Percentiles rank a stretch among this genome's conserved stretches.
Evolutionary conservation across 2,797 vertebrate species (phyloP).

Genomic region (Parauchenoglanis ngamensis): DNA sequence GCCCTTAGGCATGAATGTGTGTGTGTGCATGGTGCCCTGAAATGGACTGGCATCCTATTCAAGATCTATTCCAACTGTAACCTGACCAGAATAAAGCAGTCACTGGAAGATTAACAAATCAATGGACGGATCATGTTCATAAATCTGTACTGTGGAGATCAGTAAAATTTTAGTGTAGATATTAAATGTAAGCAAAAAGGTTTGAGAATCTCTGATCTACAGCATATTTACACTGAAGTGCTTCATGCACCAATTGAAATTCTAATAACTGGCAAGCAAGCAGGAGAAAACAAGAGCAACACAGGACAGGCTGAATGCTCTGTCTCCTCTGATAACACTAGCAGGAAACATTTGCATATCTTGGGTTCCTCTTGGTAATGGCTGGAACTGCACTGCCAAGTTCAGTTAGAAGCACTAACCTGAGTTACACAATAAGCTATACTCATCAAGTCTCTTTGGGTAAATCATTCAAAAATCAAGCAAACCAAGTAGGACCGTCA

Average conservation of each 20-base stretch:
- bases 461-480: background rate
- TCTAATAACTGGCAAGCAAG: background rate
- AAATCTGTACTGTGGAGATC: background rate
- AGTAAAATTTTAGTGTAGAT: background rate
- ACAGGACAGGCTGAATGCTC: conserved; percentile 14
- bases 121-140: background rate
- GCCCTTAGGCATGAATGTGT: too few species aligned
- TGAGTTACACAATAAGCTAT: background rate
- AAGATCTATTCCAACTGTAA: background rate
- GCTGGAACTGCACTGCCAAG: background rate
- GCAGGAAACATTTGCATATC: conserved; percentile 49
- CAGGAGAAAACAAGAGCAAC: background rate
- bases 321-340: conserved; percentile 40
- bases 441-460: background rate
- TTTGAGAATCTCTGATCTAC: background rate
- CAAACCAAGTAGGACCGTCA: background rate
- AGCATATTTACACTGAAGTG: background rate
- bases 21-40: background rate
- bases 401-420: conserved; percentile 6
- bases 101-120: background rate
- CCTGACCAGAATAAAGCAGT: background rate
- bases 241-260: background rate
- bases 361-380: conserved; percentile 31
- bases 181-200: background rate
- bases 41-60: background rate